These are phyloP conservation scores for Oxyruncus cristatus DNA, from an alignment of 2,113 vertebrate species.

Conservation along the genomic window DNA sequence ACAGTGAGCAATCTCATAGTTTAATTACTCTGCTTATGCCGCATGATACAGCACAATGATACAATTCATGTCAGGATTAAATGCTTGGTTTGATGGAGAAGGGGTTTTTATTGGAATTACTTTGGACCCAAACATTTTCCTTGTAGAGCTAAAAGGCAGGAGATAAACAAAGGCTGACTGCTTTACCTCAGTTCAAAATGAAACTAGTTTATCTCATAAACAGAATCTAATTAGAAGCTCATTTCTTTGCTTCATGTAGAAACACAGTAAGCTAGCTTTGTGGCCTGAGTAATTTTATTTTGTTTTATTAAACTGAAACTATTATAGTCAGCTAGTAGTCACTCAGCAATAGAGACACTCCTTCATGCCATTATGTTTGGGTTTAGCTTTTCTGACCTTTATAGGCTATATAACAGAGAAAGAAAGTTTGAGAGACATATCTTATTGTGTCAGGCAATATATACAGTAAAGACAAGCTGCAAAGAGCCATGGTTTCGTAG, in stretches of 20 bases:
- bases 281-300: slow-evolving; percentile 20
- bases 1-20: neutral
- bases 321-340: slow-evolving; percentile 33
- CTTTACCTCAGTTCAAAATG: neutral
- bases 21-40: neutral
- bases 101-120: neutral
- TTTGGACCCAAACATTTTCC: neutral
- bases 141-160: neutral
- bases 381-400: slow-evolving; percentile 72
- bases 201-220: slow-evolving; percentile 33
- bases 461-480: slow-evolving; percentile 16
- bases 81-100: neutral
- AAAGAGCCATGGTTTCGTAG: slow-evolving; percentile 41
- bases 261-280: neutral
- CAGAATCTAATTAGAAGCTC: slow-evolving; percentile 23
- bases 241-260: slow-evolving; percentile 19
- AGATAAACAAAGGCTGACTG: neutral
- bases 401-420: slow-evolving; percentile 11
- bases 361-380: slow-evolving; percentile 16
- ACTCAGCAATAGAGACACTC: slow-evolving; percentile 36
- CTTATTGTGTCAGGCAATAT: slow-evolving; percentile 39
- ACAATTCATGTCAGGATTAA: neutral
- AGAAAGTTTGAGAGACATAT: slow-evolving; percentile 39
- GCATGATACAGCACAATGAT: neutral
- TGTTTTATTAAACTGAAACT: slow-evolving; percentile 39